Percentiles rank a stretch among this genome's conserved stretches.
phyloP scores from a whole-genome alignment of 2,797 vertebrate species.

The Mycteria americana region DNA sequence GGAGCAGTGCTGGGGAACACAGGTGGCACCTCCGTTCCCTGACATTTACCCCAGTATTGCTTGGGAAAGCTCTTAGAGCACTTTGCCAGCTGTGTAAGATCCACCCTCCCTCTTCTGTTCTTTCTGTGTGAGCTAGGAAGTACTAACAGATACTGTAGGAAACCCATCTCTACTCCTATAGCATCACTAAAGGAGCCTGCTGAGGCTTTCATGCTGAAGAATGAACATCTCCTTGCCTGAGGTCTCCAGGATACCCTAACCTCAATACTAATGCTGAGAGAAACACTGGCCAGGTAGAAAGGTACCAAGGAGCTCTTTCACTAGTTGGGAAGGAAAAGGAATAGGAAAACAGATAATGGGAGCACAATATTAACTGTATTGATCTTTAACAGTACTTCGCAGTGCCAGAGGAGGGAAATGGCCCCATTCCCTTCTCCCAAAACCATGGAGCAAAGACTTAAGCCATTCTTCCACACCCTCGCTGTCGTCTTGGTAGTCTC shows the following conservation, averaged over 20 bases:
- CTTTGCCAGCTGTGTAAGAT: background rate
- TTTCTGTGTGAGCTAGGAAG: background rate
- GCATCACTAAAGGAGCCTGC: background rate
- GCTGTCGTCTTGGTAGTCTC: background rate
- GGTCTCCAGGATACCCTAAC: background rate
- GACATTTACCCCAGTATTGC: background rate
- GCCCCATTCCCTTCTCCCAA: background rate
- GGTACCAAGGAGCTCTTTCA: background rate
- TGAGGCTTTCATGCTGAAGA: background rate
- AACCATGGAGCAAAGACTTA: background rate
- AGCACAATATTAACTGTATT: background rate
- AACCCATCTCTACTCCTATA: background rate
- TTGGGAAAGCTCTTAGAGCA: background rate
- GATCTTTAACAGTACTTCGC: background rate
- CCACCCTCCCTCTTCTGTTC: background rate
- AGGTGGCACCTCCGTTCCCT: background rate
- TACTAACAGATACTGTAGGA: background rate
- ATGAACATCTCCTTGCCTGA: background rate
- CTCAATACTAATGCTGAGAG: background rate
- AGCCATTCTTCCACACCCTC: background rate
- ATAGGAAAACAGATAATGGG: background rate
- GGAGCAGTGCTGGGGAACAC: background rate
- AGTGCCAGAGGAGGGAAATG: background rate
- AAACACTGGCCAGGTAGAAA: background rate
- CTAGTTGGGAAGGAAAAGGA: background rate